A percentile compares a stretch with the other conserved stretches of the same genome.
phyloP scores from a whole-genome alignment of 2,888 invertebrate species.

The Elmis aenea region DNA sequence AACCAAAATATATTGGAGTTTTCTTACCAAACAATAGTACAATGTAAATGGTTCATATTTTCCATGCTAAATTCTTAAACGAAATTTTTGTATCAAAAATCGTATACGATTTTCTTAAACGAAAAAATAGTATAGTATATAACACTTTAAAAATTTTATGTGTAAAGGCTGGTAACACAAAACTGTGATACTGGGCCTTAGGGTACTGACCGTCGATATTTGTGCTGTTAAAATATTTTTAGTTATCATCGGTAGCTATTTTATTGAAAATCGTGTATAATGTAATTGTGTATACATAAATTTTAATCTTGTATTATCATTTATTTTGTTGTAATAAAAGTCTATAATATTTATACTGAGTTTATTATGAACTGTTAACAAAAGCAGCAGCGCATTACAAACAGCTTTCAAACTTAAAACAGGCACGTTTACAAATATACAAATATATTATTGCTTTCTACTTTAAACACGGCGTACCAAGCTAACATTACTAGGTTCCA shows the following conservation, averaged over 20 bases:
- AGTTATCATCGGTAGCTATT: conserved; percentile 15
- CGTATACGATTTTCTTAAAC: too few relatives aligned
- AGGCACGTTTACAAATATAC: conserved; percentile 31
- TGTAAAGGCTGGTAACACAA: conserved; percentile 2
- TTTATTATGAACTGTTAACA: conserved; percentile 19
- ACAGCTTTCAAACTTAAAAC: conserved; percentile 27
- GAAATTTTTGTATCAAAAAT: too few relatives aligned
- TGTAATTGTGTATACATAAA: conserved; percentile 12
- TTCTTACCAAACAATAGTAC: too few relatives aligned
- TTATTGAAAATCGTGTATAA: conserved; percentile 2
- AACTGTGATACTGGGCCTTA: conserved; percentile 2
- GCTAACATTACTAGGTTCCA: conserved; percentile 12
- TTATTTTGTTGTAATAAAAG: conserved; percentile 20
- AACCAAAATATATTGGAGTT: too few relatives aligned
- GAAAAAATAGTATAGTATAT: too few relatives aligned
- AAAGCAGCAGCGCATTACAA: conserved; percentile 13
- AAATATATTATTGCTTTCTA: conserved; percentile 29
- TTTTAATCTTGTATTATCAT: too few relatives aligned
- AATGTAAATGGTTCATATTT: too few relatives aligned
- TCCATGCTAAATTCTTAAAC: too few relatives aligned
- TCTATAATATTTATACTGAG: conserved; percentile 2
- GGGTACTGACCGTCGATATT: too few relatives aligned
- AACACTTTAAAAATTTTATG: too few relatives aligned
- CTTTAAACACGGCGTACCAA: conserved; percentile 16
- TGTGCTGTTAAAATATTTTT: conserved; percentile 6